Conservation (phyloP, 1,140 invertebrate species). For the Heliothis subflexa region DNA sequence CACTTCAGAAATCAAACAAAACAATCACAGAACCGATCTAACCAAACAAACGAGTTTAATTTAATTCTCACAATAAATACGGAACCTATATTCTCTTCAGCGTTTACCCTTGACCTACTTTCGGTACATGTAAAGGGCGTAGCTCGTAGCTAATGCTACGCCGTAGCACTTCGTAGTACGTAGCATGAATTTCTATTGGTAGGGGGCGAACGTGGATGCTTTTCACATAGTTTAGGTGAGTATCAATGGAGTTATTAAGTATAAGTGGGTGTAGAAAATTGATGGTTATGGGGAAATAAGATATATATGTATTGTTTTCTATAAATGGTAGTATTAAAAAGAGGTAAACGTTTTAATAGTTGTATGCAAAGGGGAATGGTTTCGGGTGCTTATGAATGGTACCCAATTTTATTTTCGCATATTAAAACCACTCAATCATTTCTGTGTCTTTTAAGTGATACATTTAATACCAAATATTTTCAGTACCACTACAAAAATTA, state of each 20-base stretch:
- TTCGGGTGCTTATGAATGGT: too few species aligned
- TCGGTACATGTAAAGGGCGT: constrained; percentile 21
- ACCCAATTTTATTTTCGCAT: too few species aligned
- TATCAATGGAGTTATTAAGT: neutral
- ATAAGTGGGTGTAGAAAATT: neutral
- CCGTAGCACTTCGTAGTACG: constrained; percentile 28
- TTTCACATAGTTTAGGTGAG: neutral
- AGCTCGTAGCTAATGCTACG: constrained; percentile 25
- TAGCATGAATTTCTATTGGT: constrained; percentile 31
- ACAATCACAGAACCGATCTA: neutral
- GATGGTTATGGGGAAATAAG: neutral
- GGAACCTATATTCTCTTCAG: constrained; percentile 16
- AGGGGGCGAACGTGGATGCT: constrained; percentile 7
- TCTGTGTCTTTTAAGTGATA: too few species aligned
- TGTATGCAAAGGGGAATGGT: too few species aligned
- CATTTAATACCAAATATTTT: too few species aligned
- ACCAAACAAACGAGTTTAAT: constrained; percentile 28
- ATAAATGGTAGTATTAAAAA: too few species aligned
- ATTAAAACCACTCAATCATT: too few species aligned
- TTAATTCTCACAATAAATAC: constrained; percentile 12
- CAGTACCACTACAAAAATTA: too few species aligned
- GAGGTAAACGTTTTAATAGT: too few species aligned
- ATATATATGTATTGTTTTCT: neutral
- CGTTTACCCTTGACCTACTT: constrained; percentile 29
- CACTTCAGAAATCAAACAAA: neutral